Evolutionary conservation across 1,140 invertebrate genomes (phyloP), one percentile per base, ranked within the genome.

Genomic region (Acromyrmex charruanus): DNA sequence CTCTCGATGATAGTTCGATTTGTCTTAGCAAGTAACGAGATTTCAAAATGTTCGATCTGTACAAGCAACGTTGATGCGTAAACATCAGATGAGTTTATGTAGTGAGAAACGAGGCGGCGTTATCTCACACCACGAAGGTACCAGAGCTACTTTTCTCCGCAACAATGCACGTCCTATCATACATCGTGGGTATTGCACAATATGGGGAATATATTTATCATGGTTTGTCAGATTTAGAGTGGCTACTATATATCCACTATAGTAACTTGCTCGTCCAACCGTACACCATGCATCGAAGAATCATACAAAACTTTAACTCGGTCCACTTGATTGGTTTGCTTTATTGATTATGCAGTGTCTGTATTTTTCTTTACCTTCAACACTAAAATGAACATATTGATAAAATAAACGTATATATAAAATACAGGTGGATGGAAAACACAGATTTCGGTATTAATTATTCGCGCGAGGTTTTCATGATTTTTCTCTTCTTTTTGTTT

Each of bases 51-150:
- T 39, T 87, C 77, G 88, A 89, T 90, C 51, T 25, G 71, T 74
- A 14, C 44, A 51, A 53, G 44, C 10, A 28, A 61, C 25, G 7
- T 53, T 63, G 81, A 66, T 35, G 77, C 53, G 77, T 49, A 39
- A 53, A 21, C 66, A 72, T 65, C 66, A 53, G 72, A 91, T 84
- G 87, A 88, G 87, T 93, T 93, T 93, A 93, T 93, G 92, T 93
- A 93, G 92, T 89, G 92, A 92, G 87, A 93, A 93, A 93, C 90
- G 92, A 93, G 92, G 53, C 66, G n/a, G 66, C 71, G 89, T 92
- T 92, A 92, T 92, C 91, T 88, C 82, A 21, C 16, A 61, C 53
- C 61, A 35, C 72, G 85, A 68, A 74, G 59, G 49, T 51, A 86
- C 61, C 90, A 87, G 77, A 84, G 55, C 65, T 87, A 66, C 49